phyloP scores from a whole-genome alignment of 2,113 vertebrate species.

The Sigmodon hispidus region DNA sequence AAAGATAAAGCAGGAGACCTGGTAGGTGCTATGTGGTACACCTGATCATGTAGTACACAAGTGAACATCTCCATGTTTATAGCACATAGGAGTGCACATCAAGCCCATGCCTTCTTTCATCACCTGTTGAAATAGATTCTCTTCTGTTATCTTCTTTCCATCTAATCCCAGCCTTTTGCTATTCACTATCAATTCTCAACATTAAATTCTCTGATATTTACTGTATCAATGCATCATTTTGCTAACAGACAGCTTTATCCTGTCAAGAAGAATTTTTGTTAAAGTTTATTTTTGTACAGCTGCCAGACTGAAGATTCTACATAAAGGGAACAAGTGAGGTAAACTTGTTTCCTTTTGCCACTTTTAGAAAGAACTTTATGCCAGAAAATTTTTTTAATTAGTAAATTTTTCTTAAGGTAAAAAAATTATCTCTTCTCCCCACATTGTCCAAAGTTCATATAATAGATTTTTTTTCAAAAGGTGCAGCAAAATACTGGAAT shows the following conservation, averaged over 20 bases:
- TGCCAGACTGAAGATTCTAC: background rate
- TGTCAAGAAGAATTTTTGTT: background rate
- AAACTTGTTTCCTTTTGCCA: background rate
- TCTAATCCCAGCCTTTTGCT: background rate
- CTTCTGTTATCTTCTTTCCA: background rate
- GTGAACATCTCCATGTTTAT: background rate
- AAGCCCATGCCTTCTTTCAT: background rate
- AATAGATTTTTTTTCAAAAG: background rate
- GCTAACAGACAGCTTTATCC: background rate
- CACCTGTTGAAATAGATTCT: background rate
- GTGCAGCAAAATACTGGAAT: background rate
- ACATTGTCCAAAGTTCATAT: background rate
- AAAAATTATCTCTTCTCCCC: background rate
- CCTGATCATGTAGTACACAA: background rate
- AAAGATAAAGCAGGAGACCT: background rate
- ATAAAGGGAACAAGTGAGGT: background rate
- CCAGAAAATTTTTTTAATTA: background rate
- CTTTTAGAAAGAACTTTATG: background rate
- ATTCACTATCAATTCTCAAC: background rate
- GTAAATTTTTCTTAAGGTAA: background rate
- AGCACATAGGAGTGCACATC: background rate
- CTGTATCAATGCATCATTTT: background rate
- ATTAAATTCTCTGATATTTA: background rate
- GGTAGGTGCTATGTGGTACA: accelerated
- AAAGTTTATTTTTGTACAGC: background rate